A percentile compares a stretch with the other conserved stretches of the same genome.
Evolutionary conservation across 2,888 invertebrate genomes (phyloP).

Genomic region (Panorpa germanica): DNA sequence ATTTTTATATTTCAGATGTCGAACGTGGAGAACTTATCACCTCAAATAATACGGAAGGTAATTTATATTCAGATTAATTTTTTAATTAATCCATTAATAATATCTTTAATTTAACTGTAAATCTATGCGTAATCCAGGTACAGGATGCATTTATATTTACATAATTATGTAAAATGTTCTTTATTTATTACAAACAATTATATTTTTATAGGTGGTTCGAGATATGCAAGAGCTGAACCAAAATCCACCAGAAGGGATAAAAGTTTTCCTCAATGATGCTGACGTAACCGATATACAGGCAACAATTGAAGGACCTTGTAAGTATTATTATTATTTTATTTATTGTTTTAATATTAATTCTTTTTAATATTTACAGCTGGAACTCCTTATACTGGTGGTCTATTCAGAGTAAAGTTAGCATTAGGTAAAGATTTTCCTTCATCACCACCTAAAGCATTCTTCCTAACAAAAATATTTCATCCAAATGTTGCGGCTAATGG

Average conservation of each 20-base stretch:
- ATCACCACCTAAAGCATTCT: constrained; percentile 81
- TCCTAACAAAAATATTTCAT: constrained; percentile 91
- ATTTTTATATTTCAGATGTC: constrained; percentile 39
- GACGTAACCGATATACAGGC: constrained; percentile 91
- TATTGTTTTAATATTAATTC: constrained; percentile 8
- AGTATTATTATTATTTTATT: constrained; percentile 12
- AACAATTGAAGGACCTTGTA: constrained; percentile 75
- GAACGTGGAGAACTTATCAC: constrained; percentile 88
- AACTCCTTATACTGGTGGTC: constrained; percentile 79
- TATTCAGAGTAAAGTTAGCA: constrained; percentile 75
- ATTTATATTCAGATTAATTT: no score
- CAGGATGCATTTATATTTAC: no score
- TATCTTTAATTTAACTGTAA: no score
- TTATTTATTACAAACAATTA: no score
- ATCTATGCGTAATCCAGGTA: no score
- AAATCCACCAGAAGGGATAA: constrained; percentile 79
- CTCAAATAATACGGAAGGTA: constrained; percentile 78
- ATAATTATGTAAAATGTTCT: no score
- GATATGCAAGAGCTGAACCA: constrained; percentile 72
- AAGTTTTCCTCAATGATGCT: constrained; percentile 74
- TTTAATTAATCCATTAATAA: no score
- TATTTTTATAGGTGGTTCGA: constrained; percentile 66
- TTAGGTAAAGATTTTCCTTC: constrained; percentile 86
- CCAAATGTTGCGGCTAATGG: constrained; percentile 89
- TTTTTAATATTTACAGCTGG: constrained; percentile 36